These are phyloP conservation scores for Tachina grossa DNA, from an alignment of 2,888 invertebrate genomes.

Conservation along the genomic window DNA sequence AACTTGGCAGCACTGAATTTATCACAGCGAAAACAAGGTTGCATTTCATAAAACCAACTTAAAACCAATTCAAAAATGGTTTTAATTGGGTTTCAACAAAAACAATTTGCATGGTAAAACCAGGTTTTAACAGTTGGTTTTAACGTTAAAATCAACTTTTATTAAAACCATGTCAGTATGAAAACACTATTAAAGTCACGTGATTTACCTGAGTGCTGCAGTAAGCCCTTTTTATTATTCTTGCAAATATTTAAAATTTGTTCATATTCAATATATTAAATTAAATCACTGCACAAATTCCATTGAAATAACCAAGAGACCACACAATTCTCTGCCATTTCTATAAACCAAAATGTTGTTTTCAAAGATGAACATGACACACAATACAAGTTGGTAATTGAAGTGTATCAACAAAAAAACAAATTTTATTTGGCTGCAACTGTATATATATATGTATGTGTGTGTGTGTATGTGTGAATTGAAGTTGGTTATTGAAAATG, in stretches of 20 bases:
- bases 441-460: too few relatives aligned
- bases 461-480: slow-evolving; percentile 2
- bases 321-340: slow-evolving; percentile 18
- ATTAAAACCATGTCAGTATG: too few relatives aligned
- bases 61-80: too few relatives aligned
- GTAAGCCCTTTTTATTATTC: neutral
- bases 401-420: slow-evolving; percentile 47
- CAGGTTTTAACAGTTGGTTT: too few relatives aligned
- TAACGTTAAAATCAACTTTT: too few relatives aligned
- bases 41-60: too few relatives aligned
- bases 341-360: slow-evolving; percentile 45
- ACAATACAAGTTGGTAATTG: slow-evolving; percentile 49
- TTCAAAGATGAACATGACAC: slow-evolving; percentile 38
- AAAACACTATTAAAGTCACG: too few relatives aligned
- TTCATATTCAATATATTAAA: slow-evolving; percentile 49
- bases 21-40: too few relatives aligned
- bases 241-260: slow-evolving; percentile 54
- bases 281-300: slow-evolving; percentile 35
- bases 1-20: too few relatives aligned
- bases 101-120: too few relatives aligned
- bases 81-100: too few relatives aligned
- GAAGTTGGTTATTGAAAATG: slow-evolving; percentile 57
- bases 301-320: slow-evolving; percentile 39
- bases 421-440: slow-evolving; percentile 31
- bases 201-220: too few relatives aligned